Evolutionary conservation across 2,797 vertebrate genomes (phyloP), one percentile per base, ranked within the genome.

Genomic region (Danio jaintianensis): DNA sequence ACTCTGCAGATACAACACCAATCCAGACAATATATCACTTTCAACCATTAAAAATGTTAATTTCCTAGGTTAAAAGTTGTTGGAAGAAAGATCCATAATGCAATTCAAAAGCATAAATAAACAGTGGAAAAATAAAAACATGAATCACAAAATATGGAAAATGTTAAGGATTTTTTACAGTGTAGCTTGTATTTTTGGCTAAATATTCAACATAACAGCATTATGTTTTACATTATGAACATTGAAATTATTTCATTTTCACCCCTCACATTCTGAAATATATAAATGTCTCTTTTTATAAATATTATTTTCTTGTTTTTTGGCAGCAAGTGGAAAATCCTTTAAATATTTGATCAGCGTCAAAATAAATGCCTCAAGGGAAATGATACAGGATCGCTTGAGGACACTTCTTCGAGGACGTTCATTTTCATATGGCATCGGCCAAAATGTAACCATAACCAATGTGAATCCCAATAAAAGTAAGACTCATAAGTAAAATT

Each of bases 291-390:
- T 48, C 0, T 29, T 47, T 47, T 47, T 67, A 48, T 47, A 3
- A 67, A 9, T 6, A 29, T 29, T 47, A 47, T 7, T 58, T 16
- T 67, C 18, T 67, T 5, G 0, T 0, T 15, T 67, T 48, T 48
- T 48, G 64, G 12, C 64, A 67, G 45, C 22, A 22, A 47, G 29
- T 48, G 47, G 64, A 45, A 67, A 67, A 67, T 67, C 64, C 48
- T 67, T 67, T 45, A 67, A 67, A 48, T 67, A 67, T 43, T 5
- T 48, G 20, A 67, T 67, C 12, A 29, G 20, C 64, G 47, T 67
- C 45, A 67, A 48, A 48, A 67, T 67, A 67, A 67, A 67, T 67
- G 15, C 13, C 9, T 67, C 64, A 29, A 29, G 64, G 20, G 4
- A 29, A 67, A 67, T 67, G 64, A 45, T 48, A 29, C 64, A 67